These are phyloP conservation scores for Alectoris magna DNA, from an alignment of 2,797 vertebrate species.

Conservation along the genomic window DNA sequence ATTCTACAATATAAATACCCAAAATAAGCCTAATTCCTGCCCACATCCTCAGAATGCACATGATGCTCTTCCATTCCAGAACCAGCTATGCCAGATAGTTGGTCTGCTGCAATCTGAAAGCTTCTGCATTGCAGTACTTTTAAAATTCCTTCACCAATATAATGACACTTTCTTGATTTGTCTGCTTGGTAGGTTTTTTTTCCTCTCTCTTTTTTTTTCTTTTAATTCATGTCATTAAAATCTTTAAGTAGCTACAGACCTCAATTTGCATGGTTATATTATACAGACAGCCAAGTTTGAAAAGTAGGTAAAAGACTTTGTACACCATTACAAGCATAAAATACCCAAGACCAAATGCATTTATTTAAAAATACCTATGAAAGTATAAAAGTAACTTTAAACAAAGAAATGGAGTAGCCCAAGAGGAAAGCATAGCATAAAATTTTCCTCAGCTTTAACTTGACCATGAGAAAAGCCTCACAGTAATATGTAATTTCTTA, in stretches of 20 bases:
- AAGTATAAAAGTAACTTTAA: background rate
- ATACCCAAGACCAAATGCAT: background rate
- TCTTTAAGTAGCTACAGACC: background rate
- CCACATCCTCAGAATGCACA: background rate
- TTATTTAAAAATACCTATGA: background rate
- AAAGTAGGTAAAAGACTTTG: background rate
- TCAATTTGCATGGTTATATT: background rate
- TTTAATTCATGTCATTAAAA: background rate
- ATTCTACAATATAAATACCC: background rate
- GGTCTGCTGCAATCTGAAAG: background rate
- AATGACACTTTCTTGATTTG: background rate
- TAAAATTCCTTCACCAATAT: background rate
- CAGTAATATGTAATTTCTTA: background rate
- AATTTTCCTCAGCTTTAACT: background rate
- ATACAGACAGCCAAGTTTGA: background rate
- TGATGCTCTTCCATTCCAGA: background rate
- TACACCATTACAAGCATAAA: background rate
- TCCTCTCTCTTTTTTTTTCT: background rate
- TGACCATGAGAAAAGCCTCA: background rate
- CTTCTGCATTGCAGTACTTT: background rate
- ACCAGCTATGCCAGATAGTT: background rate
- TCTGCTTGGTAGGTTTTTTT: too few relatives aligned
- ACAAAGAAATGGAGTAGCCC: background rate
- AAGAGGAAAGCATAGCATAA: background rate
- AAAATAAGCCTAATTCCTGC: background rate